Conservation (phyloP, 2,113 vertebrate genomes). For the Agapornis roseicollis region DNA sequence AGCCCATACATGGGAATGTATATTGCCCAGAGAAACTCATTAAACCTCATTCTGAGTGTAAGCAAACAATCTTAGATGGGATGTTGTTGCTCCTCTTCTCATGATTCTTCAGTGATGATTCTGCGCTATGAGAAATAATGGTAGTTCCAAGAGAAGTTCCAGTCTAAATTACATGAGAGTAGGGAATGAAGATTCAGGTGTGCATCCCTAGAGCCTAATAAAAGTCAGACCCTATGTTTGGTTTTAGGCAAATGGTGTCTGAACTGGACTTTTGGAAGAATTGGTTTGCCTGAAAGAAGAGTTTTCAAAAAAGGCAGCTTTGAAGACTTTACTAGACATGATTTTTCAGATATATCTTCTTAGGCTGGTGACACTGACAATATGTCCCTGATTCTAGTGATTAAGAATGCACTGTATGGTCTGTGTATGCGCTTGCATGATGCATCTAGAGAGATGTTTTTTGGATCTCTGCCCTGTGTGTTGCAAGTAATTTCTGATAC, state of each 20-base stretch:
- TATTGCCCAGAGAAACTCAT: neutral
- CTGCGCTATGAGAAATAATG: fast-evolving
- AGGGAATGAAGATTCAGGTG: neutral
- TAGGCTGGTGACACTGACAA: neutral
- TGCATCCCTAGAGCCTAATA: neutral
- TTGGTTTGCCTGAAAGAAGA: neutral
- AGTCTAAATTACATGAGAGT: neutral
- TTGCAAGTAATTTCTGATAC: neutral
- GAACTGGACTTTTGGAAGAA: neutral
- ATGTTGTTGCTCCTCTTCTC: neutral
- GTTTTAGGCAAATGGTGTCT: neutral
- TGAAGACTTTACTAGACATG: neutral
- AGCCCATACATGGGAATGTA: neutral
- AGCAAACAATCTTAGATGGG: neutral
- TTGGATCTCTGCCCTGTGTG: neutral
- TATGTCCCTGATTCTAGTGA: neutral
- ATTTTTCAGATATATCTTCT: neutral
- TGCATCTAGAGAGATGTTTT: neutral
- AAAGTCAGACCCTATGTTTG: neutral
- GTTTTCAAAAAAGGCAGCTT: neutral
- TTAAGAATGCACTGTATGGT: neutral
- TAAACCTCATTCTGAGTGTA: neutral
- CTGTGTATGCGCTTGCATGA: neutral
- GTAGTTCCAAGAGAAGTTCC: neutral
- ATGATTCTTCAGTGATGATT: neutral